Evolutionary conservation across 2,113 vertebrate species (phyloP).

Genomic region (Mellivora capensis): DNA sequence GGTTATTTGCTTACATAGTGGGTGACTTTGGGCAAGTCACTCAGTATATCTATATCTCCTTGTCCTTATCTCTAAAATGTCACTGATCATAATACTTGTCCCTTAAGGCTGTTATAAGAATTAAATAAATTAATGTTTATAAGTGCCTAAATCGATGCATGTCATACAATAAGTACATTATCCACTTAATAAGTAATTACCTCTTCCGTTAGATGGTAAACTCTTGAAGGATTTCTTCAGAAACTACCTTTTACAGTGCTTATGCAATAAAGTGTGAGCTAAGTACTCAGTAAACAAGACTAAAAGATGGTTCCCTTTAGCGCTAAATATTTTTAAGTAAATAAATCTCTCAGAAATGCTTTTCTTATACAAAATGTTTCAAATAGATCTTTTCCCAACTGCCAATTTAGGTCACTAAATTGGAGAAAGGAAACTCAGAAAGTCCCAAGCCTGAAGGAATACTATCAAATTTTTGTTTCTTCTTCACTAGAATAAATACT

Average conservation of each 20-base stretch:
- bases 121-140: background rate
- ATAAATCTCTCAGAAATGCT: background rate
- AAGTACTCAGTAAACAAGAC: background rate
- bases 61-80: background rate
- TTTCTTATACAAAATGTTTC: slow-evolving; percentile 17
- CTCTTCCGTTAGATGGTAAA: background rate
- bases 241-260: background rate
- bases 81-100: background rate
- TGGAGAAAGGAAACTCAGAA: background rate
- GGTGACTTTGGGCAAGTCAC: background rate
- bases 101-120: background rate
- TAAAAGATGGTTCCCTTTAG: background rate
- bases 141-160: background rate
- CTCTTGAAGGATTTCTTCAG: background rate
- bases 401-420: background rate
- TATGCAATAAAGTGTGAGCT: background rate
- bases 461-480: background rate
- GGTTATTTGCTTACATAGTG: background rate
- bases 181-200: background rate
- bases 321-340: background rate
- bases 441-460: background rate
- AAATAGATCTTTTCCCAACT: background rate
- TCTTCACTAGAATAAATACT: background rate
- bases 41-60: background rate
- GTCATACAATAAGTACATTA: background rate